Evolutionary conservation across 1,140 invertebrate genomes (phyloP), one percentile per base, ranked within the genome.

Genomic region (Saxidomus purpurata): DNA sequence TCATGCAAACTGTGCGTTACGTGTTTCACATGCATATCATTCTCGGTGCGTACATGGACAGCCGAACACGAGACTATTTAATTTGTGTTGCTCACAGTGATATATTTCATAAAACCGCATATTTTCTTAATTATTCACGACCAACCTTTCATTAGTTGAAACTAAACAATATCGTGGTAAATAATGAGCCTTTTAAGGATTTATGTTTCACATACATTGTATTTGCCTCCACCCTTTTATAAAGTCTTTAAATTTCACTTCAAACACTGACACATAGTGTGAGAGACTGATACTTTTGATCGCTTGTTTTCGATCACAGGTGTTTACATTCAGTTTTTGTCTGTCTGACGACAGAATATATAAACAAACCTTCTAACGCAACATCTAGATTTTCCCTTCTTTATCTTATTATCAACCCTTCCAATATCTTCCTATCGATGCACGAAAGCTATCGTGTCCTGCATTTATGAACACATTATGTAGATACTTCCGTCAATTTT

Each of bases 111-210:
- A 79, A 79, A 55, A 79, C 43, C 76, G 31, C 43, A 79, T 79
- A 79, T 49, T 52, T 79, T 28, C 31, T 28, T 79, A 79, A 79
- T 79, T 79, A 52, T 79, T 79, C 47, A 79, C 47, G 76, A 79
- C 47, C 47, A 52, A 28, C 43, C 76, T 79, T 55, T 79, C 76
- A 79, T 79, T 79, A 79, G 47, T 49, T 52, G 76, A 79, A 79
- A 59, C 76, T 79, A 31, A 52, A 79, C 76, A 52, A 79, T 52
- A 79, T 34, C 28, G 34, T 3, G 2, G 28, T 34, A 55, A 52
- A 52, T 79, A 79, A 79, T 79, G 47, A 52, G 3, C 25, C 76
- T 79, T 79, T 79, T 52, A 79, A 59, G 47, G 67, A 11, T 1
- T 79, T 49, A 8, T 36, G 55, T 79, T 79, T 22, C 76, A 79